Evolutionary conservation across 2,888 invertebrate genomes (phyloP).

Genomic region (Conomelus anceps): DNA sequence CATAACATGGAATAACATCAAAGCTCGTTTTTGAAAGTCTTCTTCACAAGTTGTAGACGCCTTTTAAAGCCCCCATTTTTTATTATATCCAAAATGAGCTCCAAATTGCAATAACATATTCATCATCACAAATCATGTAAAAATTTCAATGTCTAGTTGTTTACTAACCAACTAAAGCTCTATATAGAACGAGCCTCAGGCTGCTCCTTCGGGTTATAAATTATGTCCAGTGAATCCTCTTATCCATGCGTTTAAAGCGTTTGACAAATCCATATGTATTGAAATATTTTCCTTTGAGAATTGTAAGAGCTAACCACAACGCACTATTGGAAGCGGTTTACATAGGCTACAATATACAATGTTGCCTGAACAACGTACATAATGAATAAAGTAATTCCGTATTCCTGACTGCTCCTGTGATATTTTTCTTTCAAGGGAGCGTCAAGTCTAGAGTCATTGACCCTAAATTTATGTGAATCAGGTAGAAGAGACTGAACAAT

Average conservation of each 20-base stretch:
- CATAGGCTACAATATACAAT: too few relatives aligned
- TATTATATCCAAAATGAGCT: neutral
- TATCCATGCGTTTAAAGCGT: neutral
- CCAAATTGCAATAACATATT: neutral
- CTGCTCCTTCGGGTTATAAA: neutral
- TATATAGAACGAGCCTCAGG: neutral
- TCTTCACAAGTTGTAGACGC: neutral
- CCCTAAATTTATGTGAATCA: neutral
- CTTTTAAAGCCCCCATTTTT: neutral
- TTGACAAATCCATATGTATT: neutral
- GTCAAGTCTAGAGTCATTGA: neutral
- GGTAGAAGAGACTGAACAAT: neutral
- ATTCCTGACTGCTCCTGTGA: neutral
- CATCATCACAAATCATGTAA: neutral
- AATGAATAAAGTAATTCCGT: neutral
- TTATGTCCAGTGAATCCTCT: neutral
- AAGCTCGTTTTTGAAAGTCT: neutral
- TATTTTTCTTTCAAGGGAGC: neutral
- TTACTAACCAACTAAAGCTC: neutral
- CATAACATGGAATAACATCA: neutral
- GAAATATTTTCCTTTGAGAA: neutral
- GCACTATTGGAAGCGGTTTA: neutral
- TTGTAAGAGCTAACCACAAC: neutral
- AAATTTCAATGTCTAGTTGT: neutral
- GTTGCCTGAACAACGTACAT: neutral